Percentiles rank a stretch among this genome's conserved stretches.
These are phyloP conservation scores for Zosterops lateralis DNA, from an alignment of 2,113 vertebrate species.

Conservation along the genomic window DNA sequence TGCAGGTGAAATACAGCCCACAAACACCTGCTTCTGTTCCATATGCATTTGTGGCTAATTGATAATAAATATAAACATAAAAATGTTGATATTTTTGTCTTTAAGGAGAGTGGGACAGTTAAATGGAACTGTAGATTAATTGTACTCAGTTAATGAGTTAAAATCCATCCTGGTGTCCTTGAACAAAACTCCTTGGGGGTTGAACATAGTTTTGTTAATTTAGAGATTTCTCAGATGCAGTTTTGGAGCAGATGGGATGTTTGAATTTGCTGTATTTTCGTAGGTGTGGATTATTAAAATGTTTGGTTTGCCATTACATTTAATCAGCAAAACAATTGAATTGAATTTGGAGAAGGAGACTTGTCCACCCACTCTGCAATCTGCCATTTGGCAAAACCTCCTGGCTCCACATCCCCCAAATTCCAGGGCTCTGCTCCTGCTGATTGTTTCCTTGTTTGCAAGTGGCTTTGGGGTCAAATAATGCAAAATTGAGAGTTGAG, in stretches of 20 bases:
- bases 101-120: background rate
- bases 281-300: background rate
- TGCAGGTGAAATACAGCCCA: background rate
- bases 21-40: background rate
- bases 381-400: background rate
- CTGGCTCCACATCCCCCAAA: background rate
- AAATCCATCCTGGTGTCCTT: background rate
- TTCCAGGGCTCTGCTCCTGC: background rate
- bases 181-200: background rate
- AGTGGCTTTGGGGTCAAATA: background rate
- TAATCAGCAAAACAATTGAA: background rate
- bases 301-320: background rate
- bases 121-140: background rate
- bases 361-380: background rate
- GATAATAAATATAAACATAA: background rate
- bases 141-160: background rate
- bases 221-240: background rate
- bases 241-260: background rate
- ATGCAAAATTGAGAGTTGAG: background rate
- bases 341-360: background rate
- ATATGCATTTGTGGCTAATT: background rate
- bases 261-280: background rate
- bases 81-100: background rate
- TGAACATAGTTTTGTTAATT: rapidly evolving
- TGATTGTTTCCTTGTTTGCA: background rate